phyloP scores from a whole-genome alignment of 2,888 invertebrate genomes.

The Pseudococcus viburni region DNA sequence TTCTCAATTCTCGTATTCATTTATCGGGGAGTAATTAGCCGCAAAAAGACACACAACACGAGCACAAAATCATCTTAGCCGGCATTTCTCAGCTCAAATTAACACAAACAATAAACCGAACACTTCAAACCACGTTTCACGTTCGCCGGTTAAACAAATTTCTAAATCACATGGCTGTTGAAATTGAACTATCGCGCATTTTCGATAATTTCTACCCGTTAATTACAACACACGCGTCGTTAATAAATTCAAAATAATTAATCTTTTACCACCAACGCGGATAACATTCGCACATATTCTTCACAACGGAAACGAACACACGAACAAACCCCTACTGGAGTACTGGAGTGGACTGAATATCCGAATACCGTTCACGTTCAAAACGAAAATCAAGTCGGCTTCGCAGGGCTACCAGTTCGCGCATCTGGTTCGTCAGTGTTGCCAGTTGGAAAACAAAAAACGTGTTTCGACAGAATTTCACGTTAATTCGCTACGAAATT shows the following conservation, averaged over 20 bases:
- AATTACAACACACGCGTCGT: neutral
- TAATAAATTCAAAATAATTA: neutral
- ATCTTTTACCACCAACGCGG: neutral
- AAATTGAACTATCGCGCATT: neutral
- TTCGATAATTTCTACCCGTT: neutral
- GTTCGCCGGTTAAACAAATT: too few species aligned
- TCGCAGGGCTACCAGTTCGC: neutral
- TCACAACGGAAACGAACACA: neutral
- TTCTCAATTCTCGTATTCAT: constrained; percentile 2
- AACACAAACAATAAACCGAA: neutral
- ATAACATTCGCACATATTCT: neutral
- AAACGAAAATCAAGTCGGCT: neutral
- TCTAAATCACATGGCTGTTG: too few species aligned
- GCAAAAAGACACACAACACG: neutral
- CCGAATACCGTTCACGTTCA: neutral
- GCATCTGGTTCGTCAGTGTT: too few species aligned
- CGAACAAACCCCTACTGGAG: neutral
- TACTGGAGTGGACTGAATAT: neutral
- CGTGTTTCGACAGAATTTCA: too few species aligned
- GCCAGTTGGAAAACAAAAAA: too few species aligned
- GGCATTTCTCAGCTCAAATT: neutral
- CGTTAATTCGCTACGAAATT: too few species aligned
- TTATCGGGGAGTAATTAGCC: neutral
- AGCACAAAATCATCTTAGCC: neutral
- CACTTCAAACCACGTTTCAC: neutral